Evolutionary conservation across 2,113 vertebrate genomes (phyloP).

Genomic region (Dascyllus trimaculatus): DNA sequence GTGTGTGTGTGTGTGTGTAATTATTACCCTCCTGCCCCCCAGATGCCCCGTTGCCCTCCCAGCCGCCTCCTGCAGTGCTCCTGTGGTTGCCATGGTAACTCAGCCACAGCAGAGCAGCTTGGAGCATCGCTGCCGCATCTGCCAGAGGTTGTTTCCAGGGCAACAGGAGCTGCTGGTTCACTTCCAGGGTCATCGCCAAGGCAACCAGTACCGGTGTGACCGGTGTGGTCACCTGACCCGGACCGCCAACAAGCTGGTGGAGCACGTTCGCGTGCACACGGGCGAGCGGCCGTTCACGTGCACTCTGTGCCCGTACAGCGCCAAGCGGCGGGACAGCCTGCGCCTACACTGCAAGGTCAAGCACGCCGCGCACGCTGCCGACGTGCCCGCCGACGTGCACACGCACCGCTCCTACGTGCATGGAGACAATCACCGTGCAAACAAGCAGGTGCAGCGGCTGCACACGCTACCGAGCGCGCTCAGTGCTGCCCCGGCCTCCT

Average conservation of each 20-base stretch:
- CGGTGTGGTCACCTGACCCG: conserved; percentile 99
- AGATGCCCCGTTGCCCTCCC: conserved; percentile 67
- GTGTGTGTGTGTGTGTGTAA: conserved; percentile 13
- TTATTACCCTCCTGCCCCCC: conserved; percentile 52
- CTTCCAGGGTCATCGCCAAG: conserved; percentile 96
- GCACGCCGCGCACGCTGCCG: conserved; percentile 87
- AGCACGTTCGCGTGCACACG: conserved; percentile 98
- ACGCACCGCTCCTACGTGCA: conserved; percentile 72
- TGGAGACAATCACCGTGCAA: conserved; percentile 77
- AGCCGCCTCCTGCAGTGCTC: conserved; percentile 82
- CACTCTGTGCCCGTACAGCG: conserved; percentile 98
- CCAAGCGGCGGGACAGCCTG: conserved; percentile 99
- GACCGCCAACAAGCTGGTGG: conserved; percentile 99
- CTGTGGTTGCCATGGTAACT: conserved; percentile 89
- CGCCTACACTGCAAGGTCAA: conserved; percentile 99
- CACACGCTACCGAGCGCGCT: conserved; percentile 48
- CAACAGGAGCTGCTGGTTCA: conserved; percentile 98
- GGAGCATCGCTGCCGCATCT: conserved; percentile 98
- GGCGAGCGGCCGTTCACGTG: conserved; percentile 99
- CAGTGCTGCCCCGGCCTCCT: conserved; percentile 65
- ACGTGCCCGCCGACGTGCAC: conserved; percentile 61
- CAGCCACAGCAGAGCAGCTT: conserved; percentile 58
- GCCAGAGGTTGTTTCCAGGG: conserved; percentile 96
- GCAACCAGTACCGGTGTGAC: conserved; percentile 99
- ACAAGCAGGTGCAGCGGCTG: conserved; percentile 81